Base-by-base conservation (phyloP, 2,113 vertebrate genomes). In the Catharus minimus region DNA sequence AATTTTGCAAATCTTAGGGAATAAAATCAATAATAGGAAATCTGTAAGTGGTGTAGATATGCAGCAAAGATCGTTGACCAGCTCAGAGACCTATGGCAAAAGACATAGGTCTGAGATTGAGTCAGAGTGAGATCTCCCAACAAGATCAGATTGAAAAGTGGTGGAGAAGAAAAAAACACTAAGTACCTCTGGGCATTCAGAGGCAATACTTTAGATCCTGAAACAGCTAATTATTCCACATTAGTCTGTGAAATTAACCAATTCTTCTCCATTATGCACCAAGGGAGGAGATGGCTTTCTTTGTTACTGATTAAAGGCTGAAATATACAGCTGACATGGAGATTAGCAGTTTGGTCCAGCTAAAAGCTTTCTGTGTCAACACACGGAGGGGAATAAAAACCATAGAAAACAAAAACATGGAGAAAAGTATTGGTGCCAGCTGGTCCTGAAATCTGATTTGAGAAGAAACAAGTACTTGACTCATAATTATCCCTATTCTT, bases 81-180 rank as follows among this genome's bases (percentile, higher is more conserved):
- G 7, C 16, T n/a, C 15, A 39, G n/a, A 73, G 15, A 23, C 13
- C 9, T 10, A 5, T 11, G 41, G 44, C 18, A 90, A 71, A 88
- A 82, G 19, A 21, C 7, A 21, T 2, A 9, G 11, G 4, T 76
- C 56, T 6, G 46, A 56, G 4, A 3, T 0, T 69, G n/a, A 9
- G 6, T 56, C 27, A 28, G 30, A 28, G 18, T 9, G 11, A 47
- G 32, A 77, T 32, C 11, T 83, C 26, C 6, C 11, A 56, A 19
- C 2, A 58, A 39, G 10, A 39, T 0, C 1, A 66, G 15, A 14
- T 9, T 58, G 27, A 80, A 43, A 57, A 50, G 14, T 6, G 6
- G 4, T 81, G 23, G n/a, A 64, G 24, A 53, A 67, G 3, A 3
- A 27, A 15, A 68, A 89, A 43, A 65, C 9, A 9, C 11, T 1